Evolutionary conservation across 2,113 vertebrate species (phyloP).

Genomic region (Speoplatyrhinus poulsoni): DNA sequence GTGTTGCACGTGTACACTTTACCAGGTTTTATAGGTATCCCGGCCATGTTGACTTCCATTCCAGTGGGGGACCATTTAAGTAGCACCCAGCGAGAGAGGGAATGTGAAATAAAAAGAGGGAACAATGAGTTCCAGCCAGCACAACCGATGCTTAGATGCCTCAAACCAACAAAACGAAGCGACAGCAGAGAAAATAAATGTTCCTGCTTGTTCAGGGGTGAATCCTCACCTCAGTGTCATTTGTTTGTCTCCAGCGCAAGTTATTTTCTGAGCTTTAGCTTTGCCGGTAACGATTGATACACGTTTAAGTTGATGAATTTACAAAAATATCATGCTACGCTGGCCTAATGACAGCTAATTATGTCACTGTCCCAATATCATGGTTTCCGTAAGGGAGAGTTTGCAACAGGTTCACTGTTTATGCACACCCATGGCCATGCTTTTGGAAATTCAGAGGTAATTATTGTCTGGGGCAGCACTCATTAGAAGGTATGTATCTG

Average conservation of each 20-base stretch:
- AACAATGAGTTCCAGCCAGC: not conserved
- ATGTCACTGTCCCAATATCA: slow-evolving; percentile 39
- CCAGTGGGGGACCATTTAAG: slow-evolving; percentile 36
- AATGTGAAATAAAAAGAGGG: slow-evolving; percentile 1
- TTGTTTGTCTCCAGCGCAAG: too few relatives aligned
- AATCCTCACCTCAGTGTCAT: slow-evolving; percentile 15
- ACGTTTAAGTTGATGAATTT: too few relatives aligned
- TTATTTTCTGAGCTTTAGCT: too few relatives aligned
- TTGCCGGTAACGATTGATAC: too few relatives aligned
- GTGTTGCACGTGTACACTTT: not conserved
- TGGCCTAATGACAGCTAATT: slow-evolving; percentile 61
- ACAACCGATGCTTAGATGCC: not conserved
- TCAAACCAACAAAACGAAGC: not conserved
- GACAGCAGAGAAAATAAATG: not conserved
- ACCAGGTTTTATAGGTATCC: not conserved
- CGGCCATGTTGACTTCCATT: slow-evolving; percentile 25
- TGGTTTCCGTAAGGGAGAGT: slow-evolving; percentile 36
- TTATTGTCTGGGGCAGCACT: slow-evolving; percentile 53
- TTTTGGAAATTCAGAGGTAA: slow-evolving; percentile 54
- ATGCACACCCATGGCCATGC: slow-evolving; percentile 33
- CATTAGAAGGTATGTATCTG: slow-evolving; percentile 62
- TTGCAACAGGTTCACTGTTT: slow-evolving; percentile 18
- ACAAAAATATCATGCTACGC: too few relatives aligned
- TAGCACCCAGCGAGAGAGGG: slow-evolving; percentile 37
- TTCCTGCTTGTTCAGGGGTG: slow-evolving; percentile 14